Percentiles rank a stretch among this genome's conserved stretches.
Conservation (phyloP, 2,797 vertebrate genomes). For the Chiloscyllium punctatum region DNA sequence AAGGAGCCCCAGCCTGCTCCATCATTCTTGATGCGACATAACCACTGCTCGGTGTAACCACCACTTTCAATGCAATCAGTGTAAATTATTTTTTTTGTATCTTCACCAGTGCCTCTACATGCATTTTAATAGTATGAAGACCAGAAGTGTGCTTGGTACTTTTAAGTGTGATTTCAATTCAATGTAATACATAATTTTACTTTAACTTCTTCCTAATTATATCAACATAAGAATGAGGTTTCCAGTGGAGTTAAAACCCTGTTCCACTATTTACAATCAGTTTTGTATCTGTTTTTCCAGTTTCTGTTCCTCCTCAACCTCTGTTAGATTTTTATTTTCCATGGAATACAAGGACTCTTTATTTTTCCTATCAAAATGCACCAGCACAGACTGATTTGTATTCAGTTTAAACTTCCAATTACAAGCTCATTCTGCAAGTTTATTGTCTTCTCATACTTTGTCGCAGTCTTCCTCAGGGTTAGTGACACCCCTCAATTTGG, state of each 20-base stretch:
- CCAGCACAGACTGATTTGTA: not conserved
- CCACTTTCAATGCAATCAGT: not conserved
- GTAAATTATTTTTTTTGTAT: not conserved
- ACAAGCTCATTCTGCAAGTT: not conserved
- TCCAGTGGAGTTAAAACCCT: not conserved
- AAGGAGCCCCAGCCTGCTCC: not conserved
- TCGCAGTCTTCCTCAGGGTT: not conserved
- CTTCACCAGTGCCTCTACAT: not conserved
- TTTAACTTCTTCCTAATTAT: not conserved
- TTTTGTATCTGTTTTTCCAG: not conserved
- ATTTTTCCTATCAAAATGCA: not conserved
- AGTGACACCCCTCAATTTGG: not conserved
- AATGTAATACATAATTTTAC: not conserved
- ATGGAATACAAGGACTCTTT: not conserved
- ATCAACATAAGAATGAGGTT: not conserved
- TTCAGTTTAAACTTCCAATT: not conserved
- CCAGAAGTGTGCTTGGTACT: not conserved
- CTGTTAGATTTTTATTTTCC: not conserved
- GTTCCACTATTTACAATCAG: not conserved
- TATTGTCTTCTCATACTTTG: not conserved
- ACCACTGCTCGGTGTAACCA: not conserved
- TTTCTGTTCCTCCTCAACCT: not conserved
- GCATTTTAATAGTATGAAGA: not conserved
- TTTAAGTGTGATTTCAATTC: not conserved
- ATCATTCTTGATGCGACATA: not conserved